phyloP scores from a whole-genome alignment of 2,888 invertebrate genomes.

The Listrodromus nycthemerus region DNA sequence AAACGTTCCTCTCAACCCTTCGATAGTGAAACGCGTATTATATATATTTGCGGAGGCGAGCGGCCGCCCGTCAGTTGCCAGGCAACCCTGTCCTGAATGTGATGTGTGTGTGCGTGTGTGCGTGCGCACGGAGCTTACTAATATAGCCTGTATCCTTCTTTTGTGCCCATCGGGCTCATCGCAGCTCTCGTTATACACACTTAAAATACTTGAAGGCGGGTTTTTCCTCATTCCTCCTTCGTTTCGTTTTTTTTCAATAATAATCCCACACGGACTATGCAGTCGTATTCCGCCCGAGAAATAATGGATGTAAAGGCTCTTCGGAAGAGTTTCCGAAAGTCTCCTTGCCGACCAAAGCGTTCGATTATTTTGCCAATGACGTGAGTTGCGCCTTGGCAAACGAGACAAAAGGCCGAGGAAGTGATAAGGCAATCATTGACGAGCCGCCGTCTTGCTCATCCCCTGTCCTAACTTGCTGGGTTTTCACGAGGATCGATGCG shows the following conservation, averaged over 20 bases:
- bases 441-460: constrained; percentile 18
- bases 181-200: constrained; percentile 50
- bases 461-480: constrained; percentile 51
- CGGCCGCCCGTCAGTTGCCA: constrained; percentile 79
- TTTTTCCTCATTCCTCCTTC: constrained; percentile 34
- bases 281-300: constrained; percentile 46
- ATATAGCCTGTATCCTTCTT: constrained; percentile 60
- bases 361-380: not conserved
- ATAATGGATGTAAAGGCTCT: constrained; percentile 11
- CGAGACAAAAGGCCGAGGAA: constrained; percentile 29
- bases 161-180: constrained; percentile 57
- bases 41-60: constrained; percentile 63
- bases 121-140: constrained; percentile 46
- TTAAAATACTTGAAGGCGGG: constrained; percentile 46
- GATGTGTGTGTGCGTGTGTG: constrained; percentile 20
- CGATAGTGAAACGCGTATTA: constrained; percentile 77
- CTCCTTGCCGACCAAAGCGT: not conserved
- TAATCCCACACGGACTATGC: constrained; percentile 14
- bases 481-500: constrained; percentile 63
- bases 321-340: not conserved
- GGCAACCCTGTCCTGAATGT: constrained; percentile 75
- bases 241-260: constrained; percentile 41
- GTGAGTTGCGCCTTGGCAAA: not conserved
- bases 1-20: constrained; percentile 80
- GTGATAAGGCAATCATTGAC: constrained; percentile 44